These are phyloP conservation scores for Synergus laeviventris DNA, from an alignment of 2,888 invertebrate species.

Conservation along the genomic window DNA sequence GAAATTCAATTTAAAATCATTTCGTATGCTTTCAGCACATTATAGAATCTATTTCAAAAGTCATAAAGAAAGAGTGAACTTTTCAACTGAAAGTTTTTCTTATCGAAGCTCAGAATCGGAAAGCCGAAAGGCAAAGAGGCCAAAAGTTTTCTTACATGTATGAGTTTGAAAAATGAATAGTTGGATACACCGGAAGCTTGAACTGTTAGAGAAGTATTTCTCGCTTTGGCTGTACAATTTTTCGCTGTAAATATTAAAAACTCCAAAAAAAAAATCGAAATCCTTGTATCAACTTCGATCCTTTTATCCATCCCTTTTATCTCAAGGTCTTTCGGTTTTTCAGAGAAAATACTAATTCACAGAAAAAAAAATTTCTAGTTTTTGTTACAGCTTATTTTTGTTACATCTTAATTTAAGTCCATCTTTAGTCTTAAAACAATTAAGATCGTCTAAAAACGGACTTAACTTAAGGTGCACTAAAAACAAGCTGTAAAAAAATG, in stretches of 20 bases:
- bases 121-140: constrained; percentile 6
- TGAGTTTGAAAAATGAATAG: not conserved
- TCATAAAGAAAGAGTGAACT: constrained; percentile 1
- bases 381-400: too few relatives aligned
- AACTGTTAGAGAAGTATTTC: not conserved
- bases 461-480: too few relatives aligned
- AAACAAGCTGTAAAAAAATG: too few relatives aligned
- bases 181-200: not conserved
- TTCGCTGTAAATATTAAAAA: not conserved
- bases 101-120: not conserved
- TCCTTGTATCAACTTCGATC: not conserved
- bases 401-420: too few relatives aligned
- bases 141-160: not conserved
- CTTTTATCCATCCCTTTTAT: not conserved
- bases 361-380: too few relatives aligned
- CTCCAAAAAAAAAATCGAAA: not conserved
- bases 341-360: too few relatives aligned
- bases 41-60: not conserved
- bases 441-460: too few relatives aligned
- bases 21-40: not conserved
- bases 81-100: constrained; percentile 18
- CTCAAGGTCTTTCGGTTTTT: too few relatives aligned
- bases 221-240: not conserved
- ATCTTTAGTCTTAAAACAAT: too few relatives aligned
- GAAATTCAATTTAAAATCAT: not conserved